Conservation (phyloP, 2,113 vertebrate genomes). For the Hyperopisus bebe region DNA sequence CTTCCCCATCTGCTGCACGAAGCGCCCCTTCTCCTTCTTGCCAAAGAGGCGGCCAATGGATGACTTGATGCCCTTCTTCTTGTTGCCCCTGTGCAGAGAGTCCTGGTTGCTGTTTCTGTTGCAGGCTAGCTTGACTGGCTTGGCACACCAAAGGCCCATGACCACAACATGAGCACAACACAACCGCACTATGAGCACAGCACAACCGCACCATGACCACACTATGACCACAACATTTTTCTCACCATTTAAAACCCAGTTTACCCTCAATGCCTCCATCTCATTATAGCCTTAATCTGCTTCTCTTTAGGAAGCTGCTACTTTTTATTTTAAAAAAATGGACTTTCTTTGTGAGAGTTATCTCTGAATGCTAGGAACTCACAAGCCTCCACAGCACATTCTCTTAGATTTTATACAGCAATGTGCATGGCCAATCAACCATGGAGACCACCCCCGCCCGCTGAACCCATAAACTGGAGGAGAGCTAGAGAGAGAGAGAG, state of each 20-base stretch:
- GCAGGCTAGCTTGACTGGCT: conserved; percentile 35
- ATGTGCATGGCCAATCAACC: background rate
- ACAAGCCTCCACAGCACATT: background rate
- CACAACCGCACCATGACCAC: background rate
- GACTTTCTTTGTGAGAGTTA: background rate
- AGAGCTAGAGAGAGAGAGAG: background rate
- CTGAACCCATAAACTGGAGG: background rate
- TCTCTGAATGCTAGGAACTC: background rate
- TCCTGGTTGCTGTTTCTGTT: conserved; percentile 68
- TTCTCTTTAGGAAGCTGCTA: background rate
- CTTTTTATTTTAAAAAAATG: background rate
- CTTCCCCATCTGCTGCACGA: conserved; percentile 72
- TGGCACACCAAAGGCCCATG: background rate
- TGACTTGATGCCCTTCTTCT: conserved; percentile 93
- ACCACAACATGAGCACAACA: background rate
- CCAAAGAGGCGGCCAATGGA: conserved; percentile 91
- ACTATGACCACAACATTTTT: background rate
- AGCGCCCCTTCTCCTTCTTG: conserved; percentile 86
- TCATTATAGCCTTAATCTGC: background rate
- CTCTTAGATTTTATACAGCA: background rate
- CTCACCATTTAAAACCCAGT: background rate
- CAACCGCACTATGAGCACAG: background rate
- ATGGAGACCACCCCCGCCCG: background rate
- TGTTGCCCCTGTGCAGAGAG: conserved; percentile 74
- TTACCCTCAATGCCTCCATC: background rate